A percentile compares a stretch with the other conserved stretches of the same genome.
These are phyloP conservation scores for Melanogrammus aeglefinus DNA, from an alignment of 2,797 vertebrate genomes.

Conservation along the genomic window DNA sequence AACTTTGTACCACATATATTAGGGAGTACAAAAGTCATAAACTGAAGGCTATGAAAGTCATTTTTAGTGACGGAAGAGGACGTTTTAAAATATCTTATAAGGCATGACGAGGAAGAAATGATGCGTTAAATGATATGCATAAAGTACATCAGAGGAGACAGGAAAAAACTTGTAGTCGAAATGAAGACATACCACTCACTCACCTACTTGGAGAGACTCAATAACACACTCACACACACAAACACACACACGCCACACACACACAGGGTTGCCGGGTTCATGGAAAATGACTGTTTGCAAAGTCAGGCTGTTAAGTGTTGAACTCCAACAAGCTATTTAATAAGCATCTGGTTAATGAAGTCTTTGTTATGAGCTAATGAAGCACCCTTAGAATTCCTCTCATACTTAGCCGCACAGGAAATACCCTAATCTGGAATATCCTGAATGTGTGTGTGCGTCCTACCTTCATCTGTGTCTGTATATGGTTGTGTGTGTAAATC, in stretches of 20 bases:
- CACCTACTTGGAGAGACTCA: background rate
- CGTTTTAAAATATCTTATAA: background rate
- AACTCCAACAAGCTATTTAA: background rate
- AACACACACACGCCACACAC: constrained; percentile 9
- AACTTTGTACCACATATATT: background rate
- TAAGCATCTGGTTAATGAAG: background rate
- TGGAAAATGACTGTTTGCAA: too few relatives aligned
- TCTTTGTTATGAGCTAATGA: background rate
- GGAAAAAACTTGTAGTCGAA: background rate
- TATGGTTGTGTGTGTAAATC: background rate
- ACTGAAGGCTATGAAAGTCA: background rate
- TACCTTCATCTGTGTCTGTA: background rate
- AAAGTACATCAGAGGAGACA: too few relatives aligned
- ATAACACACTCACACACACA: background rate
- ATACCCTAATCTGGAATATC: background rate
- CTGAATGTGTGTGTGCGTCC: constrained; percentile 3
- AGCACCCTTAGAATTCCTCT: background rate
- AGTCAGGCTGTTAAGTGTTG: background rate
- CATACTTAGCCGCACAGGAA: background rate
- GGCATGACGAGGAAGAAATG: background rate
- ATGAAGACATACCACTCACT: background rate
- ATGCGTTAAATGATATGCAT: background rate
- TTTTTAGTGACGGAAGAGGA: background rate
- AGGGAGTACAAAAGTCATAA: background rate
- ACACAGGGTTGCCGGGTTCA: background rate